A percentile compares a stretch with the other conserved stretches of the same genome.
These are phyloP conservation scores for Rhagoletis pomonella DNA, from an alignment of 1,140 invertebrate species.

Conservation along the genomic window DNA sequence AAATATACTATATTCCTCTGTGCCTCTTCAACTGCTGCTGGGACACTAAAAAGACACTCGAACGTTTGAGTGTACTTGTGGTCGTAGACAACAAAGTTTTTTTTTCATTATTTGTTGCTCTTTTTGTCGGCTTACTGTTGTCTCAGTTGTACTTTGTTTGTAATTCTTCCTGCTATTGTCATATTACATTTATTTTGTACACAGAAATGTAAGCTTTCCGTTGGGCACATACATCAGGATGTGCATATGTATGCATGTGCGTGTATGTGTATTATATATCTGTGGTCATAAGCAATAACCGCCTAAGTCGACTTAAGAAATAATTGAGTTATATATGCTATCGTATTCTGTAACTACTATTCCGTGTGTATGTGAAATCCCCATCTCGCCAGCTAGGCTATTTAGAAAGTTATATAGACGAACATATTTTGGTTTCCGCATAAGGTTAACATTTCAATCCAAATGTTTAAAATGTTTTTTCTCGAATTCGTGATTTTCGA, in stretches of 20 bases:
- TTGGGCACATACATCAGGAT: background rate
- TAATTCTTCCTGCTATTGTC: background rate
- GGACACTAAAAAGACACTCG: background rate
- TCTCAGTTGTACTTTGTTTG: background rate
- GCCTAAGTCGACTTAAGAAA: too few relatives aligned
- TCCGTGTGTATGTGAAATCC: too few relatives aligned
- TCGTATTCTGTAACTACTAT: background rate
- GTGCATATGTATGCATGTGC: background rate
- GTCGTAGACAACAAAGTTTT: background rate
- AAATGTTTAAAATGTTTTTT: too few relatives aligned
- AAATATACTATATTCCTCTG: background rate
- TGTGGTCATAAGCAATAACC: too few relatives aligned
- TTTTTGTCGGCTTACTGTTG: background rate
- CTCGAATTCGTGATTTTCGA: too few relatives aligned
- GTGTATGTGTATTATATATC: too few relatives aligned
- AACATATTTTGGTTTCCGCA: too few relatives aligned
- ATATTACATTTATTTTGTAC: background rate
- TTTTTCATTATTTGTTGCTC: background rate
- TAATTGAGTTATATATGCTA: too few relatives aligned
- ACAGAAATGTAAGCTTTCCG: background rate
- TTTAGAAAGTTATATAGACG: too few relatives aligned
- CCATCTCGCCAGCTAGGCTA: too few relatives aligned
- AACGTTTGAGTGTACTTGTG: conserved; percentile 1
- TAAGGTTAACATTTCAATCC: too few relatives aligned
- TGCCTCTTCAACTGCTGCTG: background rate